phyloP scores from a whole-genome alignment of 2,797 vertebrate genomes.

The Antrozous pallidus region DNA sequence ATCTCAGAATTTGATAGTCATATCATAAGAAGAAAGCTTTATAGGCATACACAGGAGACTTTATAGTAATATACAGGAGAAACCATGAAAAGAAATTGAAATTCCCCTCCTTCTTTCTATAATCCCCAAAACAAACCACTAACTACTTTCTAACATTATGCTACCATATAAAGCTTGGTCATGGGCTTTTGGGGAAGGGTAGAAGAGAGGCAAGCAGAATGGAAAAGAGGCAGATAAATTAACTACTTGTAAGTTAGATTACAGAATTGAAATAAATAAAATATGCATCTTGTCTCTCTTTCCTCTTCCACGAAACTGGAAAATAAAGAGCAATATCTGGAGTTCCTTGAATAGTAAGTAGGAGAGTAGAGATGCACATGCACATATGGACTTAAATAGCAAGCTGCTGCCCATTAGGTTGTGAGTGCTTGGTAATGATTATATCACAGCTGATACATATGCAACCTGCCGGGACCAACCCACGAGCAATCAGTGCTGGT shows the following conservation, averaged over 20 bases:
- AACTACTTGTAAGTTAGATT: neutral
- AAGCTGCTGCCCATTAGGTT: slow-evolving; percentile 34
- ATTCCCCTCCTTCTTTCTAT: neutral
- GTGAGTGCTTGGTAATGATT: slow-evolving; percentile 48
- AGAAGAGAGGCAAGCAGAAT: neutral
- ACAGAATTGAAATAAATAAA: neutral
- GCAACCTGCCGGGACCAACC: slow-evolving; percentile 18
- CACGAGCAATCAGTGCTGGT: neutral
- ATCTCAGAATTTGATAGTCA: neutral
- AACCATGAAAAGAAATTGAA: neutral
- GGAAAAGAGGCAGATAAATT: neutral
- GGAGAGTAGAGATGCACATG: neutral
- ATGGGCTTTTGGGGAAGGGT: neutral
- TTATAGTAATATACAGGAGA: neutral
- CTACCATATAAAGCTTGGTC: neutral
- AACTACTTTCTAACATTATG: neutral
- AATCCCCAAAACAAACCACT: neutral
- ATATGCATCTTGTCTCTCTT: neutral
- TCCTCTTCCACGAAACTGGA: neutral
- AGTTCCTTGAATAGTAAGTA: slow-evolving; percentile 4
- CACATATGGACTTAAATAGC: neutral
- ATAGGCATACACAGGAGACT: neutral
- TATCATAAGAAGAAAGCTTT: neutral
- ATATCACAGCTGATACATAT: slow-evolving; percentile 41
- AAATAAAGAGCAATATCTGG: neutral